Evolutionary conservation across 1,140 invertebrate species (phyloP).

Genomic region (Anoplolepis gracilipes): DNA sequence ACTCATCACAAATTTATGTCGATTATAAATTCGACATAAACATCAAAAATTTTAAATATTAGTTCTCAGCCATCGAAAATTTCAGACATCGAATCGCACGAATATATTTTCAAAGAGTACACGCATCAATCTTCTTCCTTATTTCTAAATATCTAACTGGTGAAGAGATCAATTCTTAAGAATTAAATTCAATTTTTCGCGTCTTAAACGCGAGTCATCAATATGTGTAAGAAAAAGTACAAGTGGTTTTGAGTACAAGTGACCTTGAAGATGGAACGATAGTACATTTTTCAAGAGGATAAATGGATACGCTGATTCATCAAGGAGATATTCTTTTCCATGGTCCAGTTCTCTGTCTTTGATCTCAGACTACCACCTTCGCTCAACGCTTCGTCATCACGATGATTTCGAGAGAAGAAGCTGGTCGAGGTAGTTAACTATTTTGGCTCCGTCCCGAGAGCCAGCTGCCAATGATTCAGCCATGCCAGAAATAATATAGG

Average conservation of each 20-base stretch:
- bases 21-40: slow-evolving; percentile 5
- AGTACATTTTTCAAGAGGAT: slow-evolving; percentile 28
- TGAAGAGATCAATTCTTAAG: neutral
- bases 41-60: neutral
- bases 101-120: neutral
- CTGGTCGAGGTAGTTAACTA: slow-evolving; percentile 70
- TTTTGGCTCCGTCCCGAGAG: slow-evolving; percentile 75
- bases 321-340: slow-evolving; percentile 46
- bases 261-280: slow-evolving; percentile 62
- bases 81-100: neutral
- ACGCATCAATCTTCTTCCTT: neutral
- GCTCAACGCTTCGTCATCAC: slow-evolving; percentile 11
- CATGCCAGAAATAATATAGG: slow-evolving; percentile 78
- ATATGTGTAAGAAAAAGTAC: neutral
- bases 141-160: neutral
- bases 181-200: neutral
- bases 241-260: neutral
- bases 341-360: slow-evolving; percentile 36
- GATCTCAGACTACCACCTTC: slow-evolving; percentile 33
- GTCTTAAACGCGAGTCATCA: neutral
- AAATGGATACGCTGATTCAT: slow-evolving; percentile 69
- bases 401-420: slow-evolving; percentile 44
- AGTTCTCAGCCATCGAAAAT: neutral
- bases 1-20: slow-evolving; percentile 1
- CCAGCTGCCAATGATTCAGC: slow-evolving; percentile 81